phyloP scores from a whole-genome alignment of 2,888 invertebrate genomes.

The Formica aserva region DNA sequence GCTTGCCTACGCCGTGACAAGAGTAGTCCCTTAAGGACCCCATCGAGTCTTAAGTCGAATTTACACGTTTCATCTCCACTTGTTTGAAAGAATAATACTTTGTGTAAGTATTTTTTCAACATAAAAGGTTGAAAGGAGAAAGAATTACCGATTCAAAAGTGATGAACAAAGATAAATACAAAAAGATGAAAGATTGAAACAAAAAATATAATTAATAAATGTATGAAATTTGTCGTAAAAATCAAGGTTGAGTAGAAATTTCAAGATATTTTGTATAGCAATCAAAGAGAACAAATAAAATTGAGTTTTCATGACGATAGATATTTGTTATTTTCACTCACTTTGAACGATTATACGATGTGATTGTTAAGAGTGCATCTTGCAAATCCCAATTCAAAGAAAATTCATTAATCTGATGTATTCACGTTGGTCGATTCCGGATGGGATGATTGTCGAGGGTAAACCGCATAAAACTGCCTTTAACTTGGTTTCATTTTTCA shows the following conservation, averaged over 20 bases:
- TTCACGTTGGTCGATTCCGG: conserved; percentile 19
- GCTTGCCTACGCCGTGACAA: background rate
- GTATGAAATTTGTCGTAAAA: background rate
- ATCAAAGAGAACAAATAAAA: background rate
- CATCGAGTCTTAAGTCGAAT: conserved; percentile 41
- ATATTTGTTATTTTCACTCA: background rate
- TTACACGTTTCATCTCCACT: conserved; percentile 31
- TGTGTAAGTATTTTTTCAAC: conserved; percentile 16
- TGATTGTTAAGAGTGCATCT: conserved; percentile 18
- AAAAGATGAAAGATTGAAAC: background rate
- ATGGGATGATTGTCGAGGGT: conserved; percentile 21
- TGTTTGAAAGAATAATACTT: conserved; percentile 6
- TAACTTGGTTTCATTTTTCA: conserved; percentile 60
- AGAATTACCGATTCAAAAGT: background rate
- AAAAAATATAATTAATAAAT: background rate
- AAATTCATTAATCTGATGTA: conserved; percentile 32
- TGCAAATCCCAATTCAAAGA: background rate
- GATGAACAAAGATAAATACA: background rate
- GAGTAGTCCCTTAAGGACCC: conserved; percentile 27
- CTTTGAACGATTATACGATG: conserved; percentile 17
- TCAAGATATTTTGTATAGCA: background rate
- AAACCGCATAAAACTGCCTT: conserved; percentile 39
- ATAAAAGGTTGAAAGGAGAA: background rate
- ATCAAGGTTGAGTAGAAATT: background rate
- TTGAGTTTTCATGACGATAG: conserved; percentile 9